These are phyloP conservation scores for Andricus curvator DNA, from an alignment of 2,888 invertebrate species.

Conservation along the genomic window DNA sequence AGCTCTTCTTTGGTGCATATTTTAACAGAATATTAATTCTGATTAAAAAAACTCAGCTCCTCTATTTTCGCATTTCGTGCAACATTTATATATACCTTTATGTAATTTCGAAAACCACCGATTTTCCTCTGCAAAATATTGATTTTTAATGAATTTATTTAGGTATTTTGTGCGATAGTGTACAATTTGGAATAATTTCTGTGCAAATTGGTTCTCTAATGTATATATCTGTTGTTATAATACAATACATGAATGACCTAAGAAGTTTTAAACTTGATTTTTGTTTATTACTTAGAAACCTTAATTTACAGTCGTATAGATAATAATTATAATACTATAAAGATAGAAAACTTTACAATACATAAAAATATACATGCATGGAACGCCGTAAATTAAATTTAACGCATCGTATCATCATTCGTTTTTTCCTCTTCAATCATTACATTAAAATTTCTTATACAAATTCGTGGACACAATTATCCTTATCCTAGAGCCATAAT, in stretches of 20 bases:
- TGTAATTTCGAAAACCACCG: not conserved
- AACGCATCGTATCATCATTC: not conserved
- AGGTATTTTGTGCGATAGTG: not conserved
- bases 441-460: not conserved
- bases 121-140: not conserved
- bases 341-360: not conserved
- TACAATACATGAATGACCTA: not conserved
- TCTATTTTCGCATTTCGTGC: not conserved
- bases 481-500: not conserved
- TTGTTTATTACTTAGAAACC: slow-evolving; percentile 1
- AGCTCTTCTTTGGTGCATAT: not conserved
- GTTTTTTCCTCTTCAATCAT: not conserved
- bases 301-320: slow-evolving; percentile 18
- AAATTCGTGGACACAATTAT: no score
- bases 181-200: not conserved
- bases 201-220: not conserved
- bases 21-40: not conserved
- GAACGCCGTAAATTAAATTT: not conserved
- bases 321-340: slow-evolving; percentile 40
- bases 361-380: not conserved
- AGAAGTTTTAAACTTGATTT: slow-evolving; percentile 6
- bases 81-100: not conserved
- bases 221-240: not conserved
- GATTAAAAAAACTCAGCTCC: not conserved
- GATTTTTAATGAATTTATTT: not conserved